Evolutionary conservation across 2,113 vertebrate genomes (phyloP).

Genomic region (Cynoglossus semilaevis): DNA sequence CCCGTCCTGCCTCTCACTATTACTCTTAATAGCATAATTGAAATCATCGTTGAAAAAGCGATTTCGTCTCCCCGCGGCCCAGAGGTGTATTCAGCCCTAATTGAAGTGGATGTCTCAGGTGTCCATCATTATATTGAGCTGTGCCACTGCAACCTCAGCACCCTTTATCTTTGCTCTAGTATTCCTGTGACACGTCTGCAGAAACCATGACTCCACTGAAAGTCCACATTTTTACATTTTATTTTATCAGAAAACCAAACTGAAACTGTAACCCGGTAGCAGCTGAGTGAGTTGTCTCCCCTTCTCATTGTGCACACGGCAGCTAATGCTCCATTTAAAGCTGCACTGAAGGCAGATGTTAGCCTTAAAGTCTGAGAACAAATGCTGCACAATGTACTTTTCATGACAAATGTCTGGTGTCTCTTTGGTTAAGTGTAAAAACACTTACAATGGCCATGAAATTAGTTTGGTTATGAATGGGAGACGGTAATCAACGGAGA

Average conservation of each 20-base stretch:
- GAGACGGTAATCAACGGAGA: neutral
- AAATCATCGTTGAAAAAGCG: constrained; percentile 60
- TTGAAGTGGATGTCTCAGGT: constrained; percentile 55
- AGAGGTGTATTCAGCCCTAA: constrained; percentile 56
- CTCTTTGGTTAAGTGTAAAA: constrained; percentile 24
- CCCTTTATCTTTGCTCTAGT: constrained; percentile 4
- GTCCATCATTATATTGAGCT: constrained; percentile 43
- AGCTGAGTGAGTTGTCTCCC: neutral
- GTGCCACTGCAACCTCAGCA: constrained; percentile 13
- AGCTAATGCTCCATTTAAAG: constrained; percentile 11
- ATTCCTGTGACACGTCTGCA: constrained; percentile 12
- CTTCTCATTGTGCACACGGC: neutral
- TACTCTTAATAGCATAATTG: constrained; percentile 56
- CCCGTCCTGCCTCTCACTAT: constrained; percentile 37
- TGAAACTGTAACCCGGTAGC: constrained; percentile 3
- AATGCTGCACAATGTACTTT: constrained; percentile 38
- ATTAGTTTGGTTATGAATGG: constrained; percentile 38
- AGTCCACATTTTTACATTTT: neutral
- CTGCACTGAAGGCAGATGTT: constrained; percentile 53
- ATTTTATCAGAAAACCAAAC: too few species aligned
- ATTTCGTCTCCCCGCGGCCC: constrained; percentile 39
- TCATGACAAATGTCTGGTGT: constrained; percentile 50
- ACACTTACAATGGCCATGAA: constrained; percentile 1
- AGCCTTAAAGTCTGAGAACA: constrained; percentile 40
- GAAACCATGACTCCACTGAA: neutral